Percentiles rank a stretch among this genome's conserved stretches.
Evolutionary conservation across 2,797 vertebrate genomes (phyloP).

Genomic region (Aplochiton taeniatus): DNA sequence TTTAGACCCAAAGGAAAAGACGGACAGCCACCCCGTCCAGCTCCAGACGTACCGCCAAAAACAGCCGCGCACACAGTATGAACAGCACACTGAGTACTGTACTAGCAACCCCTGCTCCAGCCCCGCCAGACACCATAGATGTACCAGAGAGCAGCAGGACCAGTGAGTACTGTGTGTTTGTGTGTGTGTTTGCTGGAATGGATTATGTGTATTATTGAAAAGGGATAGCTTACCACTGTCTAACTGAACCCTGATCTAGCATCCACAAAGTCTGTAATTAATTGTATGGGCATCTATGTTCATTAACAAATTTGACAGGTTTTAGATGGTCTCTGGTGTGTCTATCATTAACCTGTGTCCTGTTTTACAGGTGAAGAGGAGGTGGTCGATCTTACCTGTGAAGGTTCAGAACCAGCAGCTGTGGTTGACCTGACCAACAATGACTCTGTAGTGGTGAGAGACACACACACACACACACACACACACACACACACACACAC

Average conservation of each 20-base stretch:
- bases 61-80: conserved; percentile 12
- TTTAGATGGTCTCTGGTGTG: not conserved
- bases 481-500: not conserved
- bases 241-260: too few relatives aligned
- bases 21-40: conserved; percentile 34
- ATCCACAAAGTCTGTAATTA: too few relatives aligned
- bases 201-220: too few relatives aligned
- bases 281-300: not conserved
- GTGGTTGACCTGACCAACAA: conserved; percentile 91
- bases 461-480: not conserved
- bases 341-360: not conserved
- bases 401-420: conserved; percentile 83
- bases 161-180: conserved; percentile 5
- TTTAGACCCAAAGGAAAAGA: conserved; percentile 57
- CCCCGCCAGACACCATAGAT: conserved; percentile 50
- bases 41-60: conserved; percentile 44
- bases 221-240: too few relatives aligned
- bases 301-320: not conserved
- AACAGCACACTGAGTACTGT: not conserved
- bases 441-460: conserved; percentile 91
- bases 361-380: conserved; percentile 79
- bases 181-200: not conserved
- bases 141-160: conserved; percentile 47
- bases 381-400: conserved; percentile 93
- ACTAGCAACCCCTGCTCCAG: conserved; percentile 8